Conservation (phyloP, 2,888 invertebrate genomes). For the Limnephilus lunatus region DNA sequence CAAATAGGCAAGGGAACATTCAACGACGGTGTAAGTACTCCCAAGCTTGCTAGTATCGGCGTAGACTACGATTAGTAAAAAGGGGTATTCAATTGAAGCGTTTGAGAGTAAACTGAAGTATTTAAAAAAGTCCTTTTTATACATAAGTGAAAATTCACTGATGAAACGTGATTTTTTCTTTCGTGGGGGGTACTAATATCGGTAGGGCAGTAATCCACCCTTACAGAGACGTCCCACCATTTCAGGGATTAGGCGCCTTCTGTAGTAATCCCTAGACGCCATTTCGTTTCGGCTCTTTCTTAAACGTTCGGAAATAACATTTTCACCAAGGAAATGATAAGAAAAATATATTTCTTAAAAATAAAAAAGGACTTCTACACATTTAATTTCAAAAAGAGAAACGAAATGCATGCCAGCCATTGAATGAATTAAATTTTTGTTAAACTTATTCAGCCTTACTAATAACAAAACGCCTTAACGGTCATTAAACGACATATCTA, state of each 20-base stretch:
- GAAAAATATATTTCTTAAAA: background rate
- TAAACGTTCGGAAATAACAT: background rate
- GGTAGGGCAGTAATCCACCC: conserved; percentile 28
- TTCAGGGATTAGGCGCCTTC: conserved; percentile 37
- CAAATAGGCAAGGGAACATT: background rate
- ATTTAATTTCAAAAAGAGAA: background rate
- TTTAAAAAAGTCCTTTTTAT: background rate
- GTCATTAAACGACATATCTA: too few relatives aligned
- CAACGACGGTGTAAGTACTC: background rate
- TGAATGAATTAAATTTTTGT: background rate
- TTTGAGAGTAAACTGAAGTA: background rate
- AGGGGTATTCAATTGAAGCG: background rate
- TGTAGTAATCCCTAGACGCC: conserved; percentile 26
- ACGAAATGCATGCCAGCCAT: background rate
- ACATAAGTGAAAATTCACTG: background rate
- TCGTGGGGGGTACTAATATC: background rate
- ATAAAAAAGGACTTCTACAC: background rate
- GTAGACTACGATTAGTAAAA: background rate
- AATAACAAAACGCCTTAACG: too few relatives aligned
- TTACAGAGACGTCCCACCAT: conserved; percentile 11
- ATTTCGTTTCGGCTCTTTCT: conserved; percentile 20
- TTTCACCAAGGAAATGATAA: background rate
- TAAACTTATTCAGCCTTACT: background rate
- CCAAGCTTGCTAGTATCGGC: background rate
- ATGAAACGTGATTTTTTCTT: background rate